Evolutionary conservation across 1,140 invertebrate species (phyloP).

Genomic region (Leguminivora glycinivorella): DNA sequence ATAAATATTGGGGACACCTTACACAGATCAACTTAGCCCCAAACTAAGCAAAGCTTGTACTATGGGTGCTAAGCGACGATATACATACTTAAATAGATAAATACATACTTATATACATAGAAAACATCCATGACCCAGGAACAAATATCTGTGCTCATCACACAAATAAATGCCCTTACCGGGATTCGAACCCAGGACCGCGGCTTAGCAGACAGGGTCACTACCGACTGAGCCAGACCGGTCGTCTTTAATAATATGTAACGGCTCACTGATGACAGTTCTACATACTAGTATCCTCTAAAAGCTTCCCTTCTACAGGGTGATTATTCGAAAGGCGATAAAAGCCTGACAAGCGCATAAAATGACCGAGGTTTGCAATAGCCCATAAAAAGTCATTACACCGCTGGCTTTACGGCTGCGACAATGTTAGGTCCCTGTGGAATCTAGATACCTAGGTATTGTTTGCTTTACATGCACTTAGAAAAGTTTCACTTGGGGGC

Average conservation of each 20-base stretch:
- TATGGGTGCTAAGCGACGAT: too few relatives aligned
- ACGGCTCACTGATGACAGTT: not conserved
- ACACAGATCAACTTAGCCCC: too few relatives aligned
- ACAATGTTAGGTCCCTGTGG: constrained; percentile 50
- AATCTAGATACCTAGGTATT: constrained; percentile 27
- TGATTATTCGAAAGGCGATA: constrained; percentile 49
- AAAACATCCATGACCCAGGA: too few relatives aligned
- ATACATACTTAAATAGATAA: too few relatives aligned
- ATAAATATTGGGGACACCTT: too few relatives aligned
- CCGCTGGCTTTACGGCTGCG: constrained; percentile 51
- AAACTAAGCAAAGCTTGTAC: too few relatives aligned
- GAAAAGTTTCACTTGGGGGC: not conserved
- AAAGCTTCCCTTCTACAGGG: constrained; percentile 29
- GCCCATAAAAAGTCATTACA: constrained; percentile 64
- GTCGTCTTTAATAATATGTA: not conserved
- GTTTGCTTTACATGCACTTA: constrained; percentile 7
- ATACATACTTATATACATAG: too few relatives aligned
- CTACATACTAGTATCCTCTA: not conserved
- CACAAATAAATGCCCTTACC: too few relatives aligned
- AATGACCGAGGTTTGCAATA: constrained; percentile 53
- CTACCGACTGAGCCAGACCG: too few relatives aligned
- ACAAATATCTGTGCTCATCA: too few relatives aligned
- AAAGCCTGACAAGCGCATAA: constrained; percentile 54
- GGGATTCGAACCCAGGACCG: too few relatives aligned
- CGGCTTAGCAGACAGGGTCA: too few relatives aligned